Percentiles rank a stretch among this genome's conserved stretches.
Evolutionary conservation across 2,113 vertebrate species (phyloP).

Genomic region (Oplegnathus fasciatus): DNA sequence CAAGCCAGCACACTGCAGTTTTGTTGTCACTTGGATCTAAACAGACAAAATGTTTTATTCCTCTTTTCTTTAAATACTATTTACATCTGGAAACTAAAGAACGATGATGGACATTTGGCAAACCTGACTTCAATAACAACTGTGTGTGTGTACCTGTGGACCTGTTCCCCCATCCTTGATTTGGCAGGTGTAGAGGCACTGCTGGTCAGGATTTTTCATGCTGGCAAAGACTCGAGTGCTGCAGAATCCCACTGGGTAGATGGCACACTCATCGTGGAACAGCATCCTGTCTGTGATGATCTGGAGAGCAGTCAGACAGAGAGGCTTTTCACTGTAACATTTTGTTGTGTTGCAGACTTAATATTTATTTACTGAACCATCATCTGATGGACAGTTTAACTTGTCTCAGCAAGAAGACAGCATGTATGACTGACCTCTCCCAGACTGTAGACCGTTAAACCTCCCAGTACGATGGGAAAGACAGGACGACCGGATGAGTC

Average conservation of each 20-base stretch:
- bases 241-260: constrained; percentile 94
- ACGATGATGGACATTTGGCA: neutral
- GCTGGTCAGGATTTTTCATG: constrained; percentile 87
- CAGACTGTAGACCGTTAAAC: constrained; percentile 92
- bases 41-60: neutral
- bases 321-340: neutral
- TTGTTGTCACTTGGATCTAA: neutral
- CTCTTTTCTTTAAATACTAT: neutral
- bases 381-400: neutral
- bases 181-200: constrained; percentile 93
- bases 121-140: neutral
- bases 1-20: neutral
- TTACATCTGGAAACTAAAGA: neutral
- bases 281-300: constrained; percentile 90
- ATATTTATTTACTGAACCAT: neutral
- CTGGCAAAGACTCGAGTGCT: constrained; percentile 90
- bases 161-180: constrained; percentile 90
- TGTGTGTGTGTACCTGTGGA: constrained; percentile 85
- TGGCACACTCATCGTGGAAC: constrained; percentile 90
- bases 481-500: constrained; percentile 91
- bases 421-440: constrained; percentile 86
- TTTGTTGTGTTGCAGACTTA: neutral
- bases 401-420: neutral
- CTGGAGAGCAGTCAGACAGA: constrained; percentile 60
- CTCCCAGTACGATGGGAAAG: constrained; percentile 90